phyloP scores from a whole-genome alignment of 2,888 invertebrate species.

The Lycocerus yunnanus region DNA sequence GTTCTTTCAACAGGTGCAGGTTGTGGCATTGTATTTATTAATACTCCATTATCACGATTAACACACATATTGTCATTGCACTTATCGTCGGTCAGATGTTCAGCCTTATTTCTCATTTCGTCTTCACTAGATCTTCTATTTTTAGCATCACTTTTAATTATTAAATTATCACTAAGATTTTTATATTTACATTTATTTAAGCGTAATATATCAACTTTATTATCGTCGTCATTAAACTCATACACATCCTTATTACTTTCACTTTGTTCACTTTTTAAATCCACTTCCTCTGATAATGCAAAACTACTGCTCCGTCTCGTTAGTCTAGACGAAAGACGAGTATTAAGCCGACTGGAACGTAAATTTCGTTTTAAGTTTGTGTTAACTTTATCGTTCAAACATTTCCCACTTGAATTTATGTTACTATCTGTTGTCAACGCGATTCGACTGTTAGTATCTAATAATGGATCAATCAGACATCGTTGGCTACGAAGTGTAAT shows the following conservation, averaged over 20 bases:
- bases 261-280: conserved; percentile 30
- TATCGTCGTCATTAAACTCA: conserved; percentile 59
- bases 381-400: conserved; percentile 1
- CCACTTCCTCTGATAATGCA: conserved; percentile 36
- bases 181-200: conserved; percentile 37
- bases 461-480: conserved; percentile 53
- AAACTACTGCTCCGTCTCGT: conserved; percentile 37
- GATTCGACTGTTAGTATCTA: not conserved
- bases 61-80: conserved; percentile 4
- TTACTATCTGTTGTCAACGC: not conserved
- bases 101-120: conserved; percentile 42
- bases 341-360: conserved; percentile 16
- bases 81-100: conserved; percentile 15
- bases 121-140: conserved; percentile 19
- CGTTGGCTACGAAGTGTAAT: conserved; percentile 68
- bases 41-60: not conserved
- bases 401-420: not conserved
- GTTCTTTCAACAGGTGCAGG: conserved; percentile 40
- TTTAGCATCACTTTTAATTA: conserved; percentile 36
- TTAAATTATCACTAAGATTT: conserved; percentile 38
- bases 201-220: conserved; percentile 45
- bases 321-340: conserved; percentile 35
- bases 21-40: conserved; percentile 25
- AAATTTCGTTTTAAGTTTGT: conserved; percentile 9
- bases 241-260: conserved; percentile 57